These are phyloP conservation scores for Drosophila repleta DNA, from an alignment of 1,140 invertebrate species.

Conservation along the genomic window DNA sequence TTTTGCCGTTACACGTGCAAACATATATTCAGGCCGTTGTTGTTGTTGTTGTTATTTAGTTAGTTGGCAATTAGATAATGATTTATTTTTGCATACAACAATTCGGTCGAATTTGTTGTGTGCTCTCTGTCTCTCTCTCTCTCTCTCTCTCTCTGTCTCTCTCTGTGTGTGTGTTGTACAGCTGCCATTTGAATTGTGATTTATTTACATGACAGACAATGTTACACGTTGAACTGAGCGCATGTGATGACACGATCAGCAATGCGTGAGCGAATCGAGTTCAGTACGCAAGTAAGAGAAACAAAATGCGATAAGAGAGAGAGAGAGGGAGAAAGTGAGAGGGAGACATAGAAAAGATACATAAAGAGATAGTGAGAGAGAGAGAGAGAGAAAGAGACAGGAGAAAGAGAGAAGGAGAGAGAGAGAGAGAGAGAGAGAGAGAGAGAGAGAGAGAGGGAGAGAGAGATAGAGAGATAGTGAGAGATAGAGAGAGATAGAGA, in stretches of 20 bases:
- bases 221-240: slow-evolving; percentile 5
- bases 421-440: no score
- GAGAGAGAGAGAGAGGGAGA: no score
- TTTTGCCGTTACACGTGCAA: slow-evolving; percentile 68
- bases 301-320: no score
- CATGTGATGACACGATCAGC: neutral
- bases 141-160: slow-evolving; percentile 19
- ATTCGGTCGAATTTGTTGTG: slow-evolving; percentile 49
- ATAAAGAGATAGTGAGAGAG: no score
- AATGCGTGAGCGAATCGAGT: no score
- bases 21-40: slow-evolving; percentile 63
- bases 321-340: no score
- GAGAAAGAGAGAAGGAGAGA: no score
- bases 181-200: slow-evolving; percentile 37
- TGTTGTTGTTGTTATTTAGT: slow-evolving; percentile 29
- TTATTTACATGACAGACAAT: slow-evolving; percentile 39
- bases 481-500: no score
- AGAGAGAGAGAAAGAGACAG: no score
- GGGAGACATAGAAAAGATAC: no score
- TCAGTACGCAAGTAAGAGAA: no score
- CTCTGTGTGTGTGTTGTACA: slow-evolving; percentile 24
- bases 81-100: slow-evolving; percentile 75
- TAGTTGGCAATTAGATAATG: slow-evolving; percentile 73
- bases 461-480: no score
- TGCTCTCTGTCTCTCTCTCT: slow-evolving; percentile 32